phyloP scores from a whole-genome alignment of 2,888 invertebrate genomes.

The Bellardia bayeri region DNA sequence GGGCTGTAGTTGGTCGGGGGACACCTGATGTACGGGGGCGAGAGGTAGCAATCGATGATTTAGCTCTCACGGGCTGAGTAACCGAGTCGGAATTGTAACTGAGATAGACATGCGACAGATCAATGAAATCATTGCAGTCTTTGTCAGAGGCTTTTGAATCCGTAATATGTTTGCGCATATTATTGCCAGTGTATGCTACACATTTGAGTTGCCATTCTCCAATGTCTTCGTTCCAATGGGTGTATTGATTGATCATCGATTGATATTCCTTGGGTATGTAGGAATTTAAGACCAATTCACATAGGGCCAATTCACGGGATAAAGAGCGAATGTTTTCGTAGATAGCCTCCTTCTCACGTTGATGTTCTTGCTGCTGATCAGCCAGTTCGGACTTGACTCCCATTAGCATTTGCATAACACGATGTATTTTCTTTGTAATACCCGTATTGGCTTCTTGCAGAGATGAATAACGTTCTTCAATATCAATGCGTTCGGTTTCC shows the following conservation, averaged over 20 bases:
- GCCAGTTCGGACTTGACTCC: constrained; percentile 93
- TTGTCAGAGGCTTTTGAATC: constrained; percentile 83
- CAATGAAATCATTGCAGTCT: constrained; percentile 86
- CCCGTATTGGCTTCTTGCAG: constrained; percentile 97
- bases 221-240: constrained; percentile 99
- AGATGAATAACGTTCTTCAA: constrained; percentile 97
- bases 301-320: constrained; percentile 94
- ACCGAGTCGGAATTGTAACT: constrained; percentile 87
- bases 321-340: constrained; percentile 96
- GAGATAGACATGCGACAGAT: constrained; percentile 88
- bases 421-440: constrained; percentile 95
- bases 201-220: constrained; percentile 99
- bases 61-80: constrained; percentile 85
- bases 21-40: constrained; percentile 85
- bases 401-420: constrained; percentile 94
- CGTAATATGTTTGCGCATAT: constrained; percentile 91
- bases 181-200: constrained; percentile 99
- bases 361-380: constrained; percentile 96
- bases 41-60: constrained; percentile 83
- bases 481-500: constrained; percentile 95
- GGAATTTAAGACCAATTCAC: constrained; percentile 94
- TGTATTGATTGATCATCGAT: constrained; percentile 94
- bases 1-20: constrained; percentile 85
- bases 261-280: constrained; percentile 98
- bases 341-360: constrained; percentile 98